Evolutionary conservation across 1,140 invertebrate species (phyloP).

Genomic region (Rhizoglyphus robini): DNA sequence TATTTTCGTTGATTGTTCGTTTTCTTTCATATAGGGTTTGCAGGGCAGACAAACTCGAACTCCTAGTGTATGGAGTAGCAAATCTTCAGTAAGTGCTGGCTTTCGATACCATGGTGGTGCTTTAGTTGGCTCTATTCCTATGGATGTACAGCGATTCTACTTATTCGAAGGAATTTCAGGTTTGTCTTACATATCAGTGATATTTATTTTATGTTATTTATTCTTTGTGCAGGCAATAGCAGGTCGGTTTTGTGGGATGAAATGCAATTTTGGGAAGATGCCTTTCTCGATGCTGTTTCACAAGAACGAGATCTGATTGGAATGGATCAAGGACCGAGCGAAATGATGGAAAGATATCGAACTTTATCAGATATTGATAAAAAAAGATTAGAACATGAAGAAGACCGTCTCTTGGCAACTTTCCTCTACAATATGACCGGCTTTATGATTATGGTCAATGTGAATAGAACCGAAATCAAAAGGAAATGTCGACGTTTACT

Average conservation of each 20-base stretch:
- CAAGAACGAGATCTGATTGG: conserved; percentile 98
- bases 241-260: conserved; percentile 90
- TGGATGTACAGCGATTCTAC: conserved; percentile 72
- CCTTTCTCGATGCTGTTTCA: conserved; percentile 93
- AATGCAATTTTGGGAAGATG: conserved; percentile 99
- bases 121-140: conserved; percentile 62
- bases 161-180: conserved; percentile 60
- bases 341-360: conserved; percentile 81
- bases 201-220: no score
- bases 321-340: conserved; percentile 96
- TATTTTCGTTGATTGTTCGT: neutral
- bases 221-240: conserved; percentile 44
- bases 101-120: conserved; percentile 76
- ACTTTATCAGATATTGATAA: conserved; percentile 46
- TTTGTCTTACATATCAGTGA: no score
- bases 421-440: conserved; percentile 92
- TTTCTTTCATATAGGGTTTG: conserved; percentile 27
- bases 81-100: conserved; percentile 71
- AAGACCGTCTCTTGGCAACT: conserved; percentile 86
- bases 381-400: conserved; percentile 92
- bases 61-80: conserved; percentile 81
- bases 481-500: conserved; percentile 82
- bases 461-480: conserved; percentile 68
- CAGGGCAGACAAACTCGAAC: conserved; percentile 48
- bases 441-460: conserved; percentile 86